Base-by-base conservation (phyloP, 1,140 invertebrate species). In the Oppia nitens region DNA sequence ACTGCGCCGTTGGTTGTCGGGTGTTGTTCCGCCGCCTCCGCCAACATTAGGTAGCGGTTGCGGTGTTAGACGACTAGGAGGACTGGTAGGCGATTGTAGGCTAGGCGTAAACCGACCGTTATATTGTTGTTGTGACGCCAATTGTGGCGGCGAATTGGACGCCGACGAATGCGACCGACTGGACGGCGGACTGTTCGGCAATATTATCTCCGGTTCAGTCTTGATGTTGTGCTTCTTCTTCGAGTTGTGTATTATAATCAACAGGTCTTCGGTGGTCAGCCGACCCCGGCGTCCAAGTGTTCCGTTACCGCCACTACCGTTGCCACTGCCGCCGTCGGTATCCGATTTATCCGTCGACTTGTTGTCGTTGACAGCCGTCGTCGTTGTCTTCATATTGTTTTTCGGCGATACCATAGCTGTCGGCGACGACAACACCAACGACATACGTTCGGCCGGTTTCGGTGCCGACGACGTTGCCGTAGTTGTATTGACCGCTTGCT, bases 181-280 rank as follows among this genome's bases (percentile, higher is more conserved):
- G 12, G 29, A 24, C n/a, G 55, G 55, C 3, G 55, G 40, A 24
- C 14, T 6, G 28, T 17, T 49, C 23, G 56, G 26, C 1, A 23
- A 1, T 25, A 57, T 48, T 2, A 57, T 24, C n/a, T 49, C 25
- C 17, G 53, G 55, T n/a, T 67, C 66, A 17, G 60, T 47, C 40
- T 65, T 66, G 3, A 67, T 63, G 50, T 66, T 65, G 17, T 60
- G 60, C 47, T 61, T 64, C 54, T 64, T 66, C 45, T 68, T 68
- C 3, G 65, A 67, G 45, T 63, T 60, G 50, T 67, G 65, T 27
- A 68, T 66, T 17, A 62, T 57, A 3, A 62, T 63, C 25, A 65
- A 64, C 9, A 68, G 56, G 28, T 68, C 65, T n/a, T 59, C 64
- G 9, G 66, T 59, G 2, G 65, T 59, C 53, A 67, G 57, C 47